phyloP scores from a whole-genome alignment of 2,888 invertebrate species.

The Mimas tiliae region DNA sequence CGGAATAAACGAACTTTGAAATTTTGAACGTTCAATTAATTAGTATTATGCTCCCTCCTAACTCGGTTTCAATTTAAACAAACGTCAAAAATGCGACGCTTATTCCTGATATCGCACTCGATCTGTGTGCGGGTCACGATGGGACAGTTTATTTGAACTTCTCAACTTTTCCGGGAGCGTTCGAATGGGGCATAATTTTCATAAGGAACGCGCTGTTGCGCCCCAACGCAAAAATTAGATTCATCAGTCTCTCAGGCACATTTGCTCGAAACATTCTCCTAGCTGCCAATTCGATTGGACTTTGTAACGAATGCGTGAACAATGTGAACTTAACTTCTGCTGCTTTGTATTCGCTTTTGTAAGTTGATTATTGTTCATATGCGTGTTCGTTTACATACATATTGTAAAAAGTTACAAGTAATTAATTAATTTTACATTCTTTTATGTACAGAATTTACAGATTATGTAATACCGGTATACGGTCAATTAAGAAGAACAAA shows the following conservation, averaged over 20 bases:
- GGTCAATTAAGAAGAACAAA: constrained; percentile 42
- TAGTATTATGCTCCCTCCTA: constrained; percentile 21
- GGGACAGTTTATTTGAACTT: constrained; percentile 82
- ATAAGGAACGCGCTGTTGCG: constrained; percentile 73
- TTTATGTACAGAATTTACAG: too few species aligned
- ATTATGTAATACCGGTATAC: constrained; percentile 34
- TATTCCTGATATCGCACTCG: constrained; percentile 25
- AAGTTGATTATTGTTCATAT: constrained; percentile 42
- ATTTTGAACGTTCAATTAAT: constrained; percentile 13
- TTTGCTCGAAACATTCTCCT: constrained; percentile 65
- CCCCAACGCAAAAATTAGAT: constrained; percentile 78
- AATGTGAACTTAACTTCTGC: constrained; percentile 65
- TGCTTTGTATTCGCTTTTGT: constrained; percentile 61
- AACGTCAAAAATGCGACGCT: constrained; percentile 47
- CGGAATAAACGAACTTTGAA: neutral
- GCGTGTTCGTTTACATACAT: neutral
- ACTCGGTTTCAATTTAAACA: constrained; percentile 46
- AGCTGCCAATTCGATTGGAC: constrained; percentile 70
- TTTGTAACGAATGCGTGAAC: constrained; percentile 71
- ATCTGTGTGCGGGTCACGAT: constrained; percentile 78
- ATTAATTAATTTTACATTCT: neutral
- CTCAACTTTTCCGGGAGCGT: constrained; percentile 73
- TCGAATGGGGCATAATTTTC: constrained; percentile 82
- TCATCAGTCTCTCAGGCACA: constrained; percentile 73
- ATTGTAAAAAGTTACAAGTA: neutral